phyloP scores from a whole-genome alignment of 2,797 vertebrate species.

The Agapornis canus region DNA sequence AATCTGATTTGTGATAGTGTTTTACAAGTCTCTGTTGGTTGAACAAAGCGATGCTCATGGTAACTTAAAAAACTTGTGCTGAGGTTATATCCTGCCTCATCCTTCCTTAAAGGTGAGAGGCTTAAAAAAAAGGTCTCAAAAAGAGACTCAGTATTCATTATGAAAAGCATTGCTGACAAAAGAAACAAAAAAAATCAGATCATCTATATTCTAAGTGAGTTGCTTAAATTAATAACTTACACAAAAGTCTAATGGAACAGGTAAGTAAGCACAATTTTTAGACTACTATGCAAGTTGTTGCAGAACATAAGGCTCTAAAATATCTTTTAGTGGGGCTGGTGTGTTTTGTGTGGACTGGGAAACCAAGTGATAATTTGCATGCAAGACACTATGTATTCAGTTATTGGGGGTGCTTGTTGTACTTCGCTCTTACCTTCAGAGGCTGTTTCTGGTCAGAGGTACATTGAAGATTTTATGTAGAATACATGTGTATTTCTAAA shows the following conservation, averaged over 20 bases:
- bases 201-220: neutral
- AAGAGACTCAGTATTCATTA: neutral
- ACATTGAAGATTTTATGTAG: neutral
- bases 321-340: neutral
- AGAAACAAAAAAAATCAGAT: neutral
- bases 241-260: neutral
- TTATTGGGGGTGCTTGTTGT: neutral
- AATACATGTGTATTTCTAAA: neutral
- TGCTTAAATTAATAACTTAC: neutral
- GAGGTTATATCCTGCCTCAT: neutral
- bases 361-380: neutral
- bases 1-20: neutral
- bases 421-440: neutral
- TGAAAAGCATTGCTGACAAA: neutral
- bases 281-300: neutral
- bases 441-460: neutral
- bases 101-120: neutral
- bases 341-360: neutral
- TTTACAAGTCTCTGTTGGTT: neutral
- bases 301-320: neutral
- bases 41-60: neutral
- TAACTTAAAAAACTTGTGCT: neutral
- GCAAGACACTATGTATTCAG: neutral
- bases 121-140: neutral
- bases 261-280: neutral